Evolutionary conservation across 2,888 invertebrate species (phyloP).

Genomic region (Homarus gammarus): DNA sequence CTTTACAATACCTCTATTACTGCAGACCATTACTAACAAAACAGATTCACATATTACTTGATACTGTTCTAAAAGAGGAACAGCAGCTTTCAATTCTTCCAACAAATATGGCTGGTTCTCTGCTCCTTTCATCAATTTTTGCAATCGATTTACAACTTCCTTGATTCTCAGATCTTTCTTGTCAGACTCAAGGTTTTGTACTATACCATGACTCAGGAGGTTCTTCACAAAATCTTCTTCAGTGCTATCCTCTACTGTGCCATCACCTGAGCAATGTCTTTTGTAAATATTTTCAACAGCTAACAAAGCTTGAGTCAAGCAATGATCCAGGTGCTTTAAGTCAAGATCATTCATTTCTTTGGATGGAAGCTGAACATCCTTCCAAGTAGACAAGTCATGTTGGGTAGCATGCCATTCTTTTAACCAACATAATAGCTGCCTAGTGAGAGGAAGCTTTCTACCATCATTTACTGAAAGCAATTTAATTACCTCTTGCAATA

Average conservation of each 20-base stretch:
- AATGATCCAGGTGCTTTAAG: slow-evolving; percentile 79
- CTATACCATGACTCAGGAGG: slow-evolving; percentile 85
- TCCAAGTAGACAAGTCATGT: neutral
- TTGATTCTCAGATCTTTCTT: slow-evolving; percentile 83
- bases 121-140: slow-evolving; percentile 32
- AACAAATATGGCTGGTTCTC: slow-evolving; percentile 39
- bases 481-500: slow-evolving; percentile 20
- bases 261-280: slow-evolving; percentile 79
- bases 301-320: slow-evolving; percentile 82
- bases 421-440: slow-evolving; percentile 34
- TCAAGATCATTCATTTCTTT: neutral
- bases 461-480: slow-evolving; percentile 20
- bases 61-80: slow-evolving; percentile 89
- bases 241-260: slow-evolving; percentile 78
- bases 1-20: slow-evolving; percentile 89
- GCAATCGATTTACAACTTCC: slow-evolving; percentile 77
- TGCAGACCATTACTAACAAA: slow-evolving; percentile 87
- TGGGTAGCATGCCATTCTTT: slow-evolving; percentile 20
- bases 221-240: slow-evolving; percentile 83
- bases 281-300: slow-evolving; percentile 84
- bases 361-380: neutral
- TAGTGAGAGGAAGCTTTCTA: slow-evolving; percentile 23
- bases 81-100: slow-evolving; percentile 56
- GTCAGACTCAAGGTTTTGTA: slow-evolving; percentile 84
- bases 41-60: slow-evolving; percentile 88